A percentile compares a stretch with the other conserved stretches of the same genome.
Conservation (phyloP, 2,888 invertebrate species). For the Eugnorisma glareosa region DNA sequence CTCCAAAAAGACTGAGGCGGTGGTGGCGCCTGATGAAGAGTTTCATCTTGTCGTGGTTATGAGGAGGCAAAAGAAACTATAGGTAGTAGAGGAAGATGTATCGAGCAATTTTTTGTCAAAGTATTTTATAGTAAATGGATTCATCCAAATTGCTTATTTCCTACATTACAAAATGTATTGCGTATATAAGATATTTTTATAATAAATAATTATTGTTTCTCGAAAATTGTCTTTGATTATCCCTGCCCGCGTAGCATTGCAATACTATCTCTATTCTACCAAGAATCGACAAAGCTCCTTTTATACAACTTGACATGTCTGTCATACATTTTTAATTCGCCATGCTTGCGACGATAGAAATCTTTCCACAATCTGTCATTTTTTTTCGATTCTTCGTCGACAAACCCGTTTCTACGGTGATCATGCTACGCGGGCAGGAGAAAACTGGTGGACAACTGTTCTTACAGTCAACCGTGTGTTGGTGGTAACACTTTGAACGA, state of each 20-base stretch:
- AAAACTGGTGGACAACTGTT: background rate
- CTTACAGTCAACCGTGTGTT: too few species aligned
- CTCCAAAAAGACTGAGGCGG: constrained; percentile 85
- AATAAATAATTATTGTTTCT: constrained; percentile 3
- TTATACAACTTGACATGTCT: too few species aligned
- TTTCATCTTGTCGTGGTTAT: constrained; percentile 87
- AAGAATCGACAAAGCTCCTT: too few species aligned
- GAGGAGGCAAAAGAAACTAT: constrained; percentile 70
- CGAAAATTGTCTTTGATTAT: background rate
- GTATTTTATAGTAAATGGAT: background rate
- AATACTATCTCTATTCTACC: too few species aligned
- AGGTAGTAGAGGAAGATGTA: background rate
- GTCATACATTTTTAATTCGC: too few species aligned
- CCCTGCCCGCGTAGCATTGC: too few species aligned
- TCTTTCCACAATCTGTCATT: too few species aligned
- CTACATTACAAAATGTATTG: background rate
- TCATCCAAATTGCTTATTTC: background rate
- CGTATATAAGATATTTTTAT: background rate
- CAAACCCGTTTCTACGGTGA: too few species aligned
- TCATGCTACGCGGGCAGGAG: too few species aligned
- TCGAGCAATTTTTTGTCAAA: background rate
- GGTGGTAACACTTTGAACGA: too few species aligned
- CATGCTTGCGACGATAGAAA: too few species aligned
- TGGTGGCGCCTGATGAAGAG: constrained; percentile 85
- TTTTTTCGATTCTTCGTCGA: too few species aligned